These are phyloP conservation scores for Lathronympha strigana DNA, from an alignment of 2,888 invertebrate species.

Conservation along the genomic window DNA sequence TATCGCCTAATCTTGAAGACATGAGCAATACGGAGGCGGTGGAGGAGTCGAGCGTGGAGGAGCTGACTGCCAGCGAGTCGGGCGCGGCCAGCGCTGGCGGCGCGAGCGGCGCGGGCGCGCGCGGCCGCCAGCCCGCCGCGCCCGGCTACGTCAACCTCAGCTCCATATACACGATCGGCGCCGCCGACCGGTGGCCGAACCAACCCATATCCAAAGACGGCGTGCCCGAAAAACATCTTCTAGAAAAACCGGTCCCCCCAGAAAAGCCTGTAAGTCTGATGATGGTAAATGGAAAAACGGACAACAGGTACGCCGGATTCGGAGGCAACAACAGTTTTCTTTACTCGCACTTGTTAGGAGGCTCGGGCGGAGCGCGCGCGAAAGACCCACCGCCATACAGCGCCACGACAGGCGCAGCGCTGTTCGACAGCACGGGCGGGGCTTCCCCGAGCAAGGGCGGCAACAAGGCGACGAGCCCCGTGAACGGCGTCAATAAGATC, in stretches of 20 bases:
- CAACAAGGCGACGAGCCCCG: constrained; percentile 63
- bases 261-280: constrained; percentile 79
- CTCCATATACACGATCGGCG: constrained; percentile 76
- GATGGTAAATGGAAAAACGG: constrained; percentile 79
- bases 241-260: constrained; percentile 77
- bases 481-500: constrained; percentile 77
- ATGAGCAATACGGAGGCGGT: constrained; percentile 79
- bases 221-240: constrained; percentile 63
- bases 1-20: constrained; percentile 87
- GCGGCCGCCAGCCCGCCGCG: constrained; percentile 42
- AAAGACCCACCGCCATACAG: constrained; percentile 76
- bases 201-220: constrained; percentile 59
- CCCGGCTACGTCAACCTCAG: constrained; percentile 75
- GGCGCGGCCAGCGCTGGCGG: constrained; percentile 38
- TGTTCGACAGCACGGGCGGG: constrained; percentile 60
- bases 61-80: constrained; percentile 71
- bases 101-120: constrained; percentile 45
- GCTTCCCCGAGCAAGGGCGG: constrained; percentile 61
- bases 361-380: constrained; percentile 63
- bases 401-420: constrained; percentile 65
- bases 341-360: constrained; percentile 70
- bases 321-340: constrained; percentile 78
- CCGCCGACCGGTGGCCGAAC: constrained; percentile 61
- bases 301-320: constrained; percentile 68
- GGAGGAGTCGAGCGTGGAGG: constrained; percentile 78